Evolutionary conservation across 2,888 invertebrate species (phyloP), one percentile per base, ranked within the genome.

Genomic region (Sisyra terminalis): DNA sequence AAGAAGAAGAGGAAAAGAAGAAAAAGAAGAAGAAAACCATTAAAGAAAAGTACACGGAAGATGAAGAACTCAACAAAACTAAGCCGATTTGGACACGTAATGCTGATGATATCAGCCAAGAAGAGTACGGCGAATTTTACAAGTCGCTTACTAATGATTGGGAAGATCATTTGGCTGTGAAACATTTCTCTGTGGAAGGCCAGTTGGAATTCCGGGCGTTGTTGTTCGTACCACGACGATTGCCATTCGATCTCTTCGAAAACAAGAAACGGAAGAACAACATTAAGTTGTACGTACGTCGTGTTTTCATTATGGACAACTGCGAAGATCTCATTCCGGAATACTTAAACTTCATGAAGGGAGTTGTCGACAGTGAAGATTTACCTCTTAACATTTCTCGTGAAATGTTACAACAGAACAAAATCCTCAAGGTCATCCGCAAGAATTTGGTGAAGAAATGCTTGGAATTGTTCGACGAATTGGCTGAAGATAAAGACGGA

Each of bases 251-350:
- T 65, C 73, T 98, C 39, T 98, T 98, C 51, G 97, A 98, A 59
- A 96, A 93, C 69, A 90, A 90, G 66, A 97, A 96, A 64, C 83
- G 87, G 61, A 93, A 94, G 73, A 97, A 97, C 69, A 93, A 94
- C 70, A 97, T 98, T 59, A 98, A 98, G 59, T 62, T 97, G 57
- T 97, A 98, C 53, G 97, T 98, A 0, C 77, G 97, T 42, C 74
- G 97, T 48, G 97, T 98, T 1, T 98, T 98, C 73, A 98, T 98
- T 64, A 97, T 97, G 96, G 97, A 98, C 67, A 97, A 97, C 70
- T 97, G 97, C 57, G 96, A 97, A 58, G 97, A 98, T 57, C 71
- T 98, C 11, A 97, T 98, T 58, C 97, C 97, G 0, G 96, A 97
- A 61, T 98, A 97, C 65, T 69, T 98, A 50, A 96, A 89, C 70